Base-by-base conservation (phyloP, 2,797 vertebrate genomes). In the Xenopus petersii region DNA sequence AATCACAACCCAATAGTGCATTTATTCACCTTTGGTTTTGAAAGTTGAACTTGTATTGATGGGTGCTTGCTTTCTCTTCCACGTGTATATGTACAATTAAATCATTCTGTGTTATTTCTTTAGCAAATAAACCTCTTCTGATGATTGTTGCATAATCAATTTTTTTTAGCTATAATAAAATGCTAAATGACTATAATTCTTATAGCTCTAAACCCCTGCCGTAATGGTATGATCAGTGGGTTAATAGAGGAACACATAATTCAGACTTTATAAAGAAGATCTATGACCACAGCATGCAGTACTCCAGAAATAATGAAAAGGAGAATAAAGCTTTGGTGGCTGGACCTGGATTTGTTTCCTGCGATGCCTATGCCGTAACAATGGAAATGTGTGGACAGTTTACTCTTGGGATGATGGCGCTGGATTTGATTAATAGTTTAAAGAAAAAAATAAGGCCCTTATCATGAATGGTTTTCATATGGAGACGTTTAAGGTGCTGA, bases 341-440 rank as follows among this genome's bases (percentile, higher is more conserved):
- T 87, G 9, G 12, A 66, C 0, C 67, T 26, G 92, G 92, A 16
- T 92, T 94, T 1, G 24, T 92, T 63, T 91, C 93, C 66, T 93
- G 92, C 5, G 92, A 95, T 81, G 92, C 90, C 0, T 95, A 93
- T 63, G 82, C 86, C 0, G 88, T 92, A 0, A 91, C 75, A 0
- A 91, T 94, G 15, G 93, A 94, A 81, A 83, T 93, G 55, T 60
- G 74, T 0, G 91, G 91, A 13, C 88, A 73, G 0, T 81, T 88
- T 75, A 92, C 89, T 58, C 82, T 92, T 46, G 92, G 89, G 64
- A 92, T 93, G 91, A 91, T 93, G 92, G 47, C 93, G 3, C 79
- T 93, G 3, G 92, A 93, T 64, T 89, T 82, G 0, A 46, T 77
- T 63, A 88, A 84, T 1, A 55, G 85, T 0, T 73, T 93, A 69